phyloP scores from a whole-genome alignment of 2,888 invertebrate genomes.

The Eupithecia inturbata region DNA sequence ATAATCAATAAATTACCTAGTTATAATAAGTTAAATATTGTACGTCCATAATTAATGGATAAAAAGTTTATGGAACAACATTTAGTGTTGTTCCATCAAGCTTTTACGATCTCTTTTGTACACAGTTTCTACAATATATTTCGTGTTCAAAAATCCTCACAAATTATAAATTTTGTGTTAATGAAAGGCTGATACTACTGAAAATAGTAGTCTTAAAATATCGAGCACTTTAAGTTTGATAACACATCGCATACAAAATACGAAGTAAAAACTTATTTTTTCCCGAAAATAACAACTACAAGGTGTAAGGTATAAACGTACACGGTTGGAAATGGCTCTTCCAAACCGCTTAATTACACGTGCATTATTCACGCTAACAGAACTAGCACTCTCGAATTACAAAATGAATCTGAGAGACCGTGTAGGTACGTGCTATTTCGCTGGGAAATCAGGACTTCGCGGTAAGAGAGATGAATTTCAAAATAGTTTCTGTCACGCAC shows the following conservation, averaged over 20 bases:
- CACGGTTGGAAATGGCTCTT: slow-evolving; percentile 4
- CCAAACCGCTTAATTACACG: slow-evolving; percentile 17
- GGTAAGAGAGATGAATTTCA: not conserved
- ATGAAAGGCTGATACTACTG: too few species aligned
- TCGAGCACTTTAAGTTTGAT: not conserved
- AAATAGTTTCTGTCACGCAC: not conserved
- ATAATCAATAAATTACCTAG: too few species aligned
- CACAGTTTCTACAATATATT: too few species aligned
- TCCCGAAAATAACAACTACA: not conserved
- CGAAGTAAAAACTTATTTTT: not conserved
- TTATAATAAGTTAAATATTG: too few species aligned
- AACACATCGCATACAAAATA: not conserved
- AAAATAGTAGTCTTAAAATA: too few species aligned
- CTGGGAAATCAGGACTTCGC: not conserved
- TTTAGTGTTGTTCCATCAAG: too few species aligned
- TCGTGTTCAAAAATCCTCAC: too few species aligned
- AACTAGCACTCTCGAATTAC: slow-evolving; percentile 7
- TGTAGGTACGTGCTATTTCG: not conserved
- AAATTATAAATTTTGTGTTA: too few species aligned
- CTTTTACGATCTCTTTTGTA: too few species aligned
- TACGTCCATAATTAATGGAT: too few species aligned
- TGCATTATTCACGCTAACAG: slow-evolving; percentile 18
- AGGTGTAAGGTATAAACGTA: not conserved
- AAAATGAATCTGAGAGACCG: slow-evolving; percentile 16
- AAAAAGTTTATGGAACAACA: too few species aligned